Evolutionary conservation across 2,888 invertebrate genomes (phyloP).

Genomic region (Scaptomyza caliginosa): DNA sequence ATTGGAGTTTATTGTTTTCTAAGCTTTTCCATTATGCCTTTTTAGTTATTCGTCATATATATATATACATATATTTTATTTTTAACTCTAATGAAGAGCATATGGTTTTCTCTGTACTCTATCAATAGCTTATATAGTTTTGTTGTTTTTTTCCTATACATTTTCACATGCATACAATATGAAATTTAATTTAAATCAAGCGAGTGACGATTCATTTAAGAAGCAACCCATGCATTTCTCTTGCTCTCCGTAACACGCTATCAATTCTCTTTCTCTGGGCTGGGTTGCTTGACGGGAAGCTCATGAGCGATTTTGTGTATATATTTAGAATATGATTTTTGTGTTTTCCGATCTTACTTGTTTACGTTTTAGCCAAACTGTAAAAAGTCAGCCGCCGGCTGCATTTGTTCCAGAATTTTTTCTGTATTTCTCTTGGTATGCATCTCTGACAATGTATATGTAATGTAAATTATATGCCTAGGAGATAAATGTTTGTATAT

Average conservation of each 20-base stretch:
- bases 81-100: not conserved
- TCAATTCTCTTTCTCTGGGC: not conserved
- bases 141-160: not conserved
- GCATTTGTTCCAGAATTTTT: conserved; percentile 73
- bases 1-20: not conserved
- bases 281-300: not conserved
- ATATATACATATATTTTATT: not conserved
- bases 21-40: not conserved
- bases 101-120: not conserved
- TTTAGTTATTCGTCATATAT: not conserved
- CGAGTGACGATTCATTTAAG: conserved; percentile 40
- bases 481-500: conserved; percentile 3
- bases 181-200: conserved; percentile 54
- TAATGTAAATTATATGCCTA: not conserved
- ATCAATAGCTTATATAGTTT: not conserved
- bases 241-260: too few relatives aligned
- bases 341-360: conserved; percentile 61
- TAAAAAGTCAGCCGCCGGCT: conserved; percentile 64
- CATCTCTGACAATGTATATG: conserved; percentile 18
- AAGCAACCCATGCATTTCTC: conserved; percentile 43
- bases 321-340: conserved; percentile 80
- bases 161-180: conserved; percentile 29
- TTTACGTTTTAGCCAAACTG: conserved; percentile 69
- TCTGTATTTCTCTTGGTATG: conserved; percentile 13
- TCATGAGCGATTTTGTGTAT: conserved; percentile 51